Percentiles rank a stretch among this genome's conserved stretches.
Conservation (phyloP, 2,888 invertebrate genomes). For the Lampropteryx suffumata region DNA sequence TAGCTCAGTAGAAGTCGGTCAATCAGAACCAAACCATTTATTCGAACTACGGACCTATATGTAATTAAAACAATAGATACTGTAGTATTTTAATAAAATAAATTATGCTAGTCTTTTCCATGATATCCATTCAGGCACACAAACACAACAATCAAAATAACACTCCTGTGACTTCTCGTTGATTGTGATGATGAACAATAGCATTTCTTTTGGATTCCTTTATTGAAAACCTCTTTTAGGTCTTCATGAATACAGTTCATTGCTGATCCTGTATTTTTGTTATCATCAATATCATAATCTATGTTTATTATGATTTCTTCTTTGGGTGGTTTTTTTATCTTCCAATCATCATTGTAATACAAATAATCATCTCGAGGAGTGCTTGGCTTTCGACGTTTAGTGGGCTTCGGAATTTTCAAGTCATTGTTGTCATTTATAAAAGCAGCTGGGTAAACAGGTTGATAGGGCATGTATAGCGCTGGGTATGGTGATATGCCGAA, state of each 20-base stretch:
- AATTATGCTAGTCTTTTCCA: neutral
- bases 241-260: constrained; percentile 32
- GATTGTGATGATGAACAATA: constrained; percentile 35
- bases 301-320: constrained; percentile 29
- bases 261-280: constrained; percentile 13
- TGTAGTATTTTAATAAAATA: constrained; percentile 1
- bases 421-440: constrained; percentile 38
- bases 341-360: constrained; percentile 43
- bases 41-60: no score
- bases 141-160: constrained; percentile 4
- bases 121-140: neutral
- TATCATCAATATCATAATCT: constrained; percentile 31
- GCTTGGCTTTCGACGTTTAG: constrained; percentile 44
- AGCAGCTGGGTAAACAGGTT: constrained; percentile 33
- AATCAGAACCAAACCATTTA: no score
- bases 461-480: constrained; percentile 44
- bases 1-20: no score
- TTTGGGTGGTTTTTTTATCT: constrained; percentile 19
- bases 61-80: no score
- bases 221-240: constrained; percentile 34
- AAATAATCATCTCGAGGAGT: constrained; percentile 36
- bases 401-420: constrained; percentile 40
- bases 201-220: constrained; percentile 39
- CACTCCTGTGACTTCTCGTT: neutral
- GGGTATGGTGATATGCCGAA: constrained; percentile 35